Base-by-base conservation (phyloP, 2,797 vertebrate genomes). In the Fistularia tabacaria region DNA sequence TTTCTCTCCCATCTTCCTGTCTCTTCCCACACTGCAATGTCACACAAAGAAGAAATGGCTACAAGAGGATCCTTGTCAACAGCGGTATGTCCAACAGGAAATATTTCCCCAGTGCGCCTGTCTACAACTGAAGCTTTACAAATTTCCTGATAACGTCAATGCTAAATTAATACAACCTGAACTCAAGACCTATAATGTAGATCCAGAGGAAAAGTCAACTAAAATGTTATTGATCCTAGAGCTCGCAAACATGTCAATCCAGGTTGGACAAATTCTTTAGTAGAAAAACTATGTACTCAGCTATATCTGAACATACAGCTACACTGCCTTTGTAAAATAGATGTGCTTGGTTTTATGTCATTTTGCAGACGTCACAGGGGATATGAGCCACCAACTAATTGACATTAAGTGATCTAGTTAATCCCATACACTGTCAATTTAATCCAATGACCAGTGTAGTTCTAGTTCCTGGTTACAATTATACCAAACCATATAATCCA, bases 1-100 rank as follows among this genome's bases (percentile, higher is more conserved):
- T 58, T 50, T 49, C 41, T 60, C 44, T 62, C 43, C 49, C 59
- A 57, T 52, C 60, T 61, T 45, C 7, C 11, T 1, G 9, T 55
- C 25, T 53, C 14, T 7, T 44, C 51, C 37, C 9, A 59, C 39
- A 36, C 10, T 7, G 12, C 14, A 41, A 9, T 12, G 25, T 25
- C 25, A 25, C 25, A 25, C 25, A 45, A 49, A 42, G 6, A n/a
- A 45, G 40, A 12, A 44, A 38, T 40, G 47, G 10, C 1, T 54
- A 6, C 10, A 53, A 25, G 25, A 58, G 9, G n/a, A 15, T 52
- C 9, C 40, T 15, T 46, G 51, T 36, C 37, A 46, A 55, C 25
- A 14, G 25, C 12, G 9, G 11, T 14, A 11, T 0, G 6, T 57
- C n/a, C 36, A 66, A 54, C 14, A 48, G n/a, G 10, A 49, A 54